Base-by-base conservation (phyloP, 2,888 invertebrate species). In the Ectemnius cavifrons region DNA sequence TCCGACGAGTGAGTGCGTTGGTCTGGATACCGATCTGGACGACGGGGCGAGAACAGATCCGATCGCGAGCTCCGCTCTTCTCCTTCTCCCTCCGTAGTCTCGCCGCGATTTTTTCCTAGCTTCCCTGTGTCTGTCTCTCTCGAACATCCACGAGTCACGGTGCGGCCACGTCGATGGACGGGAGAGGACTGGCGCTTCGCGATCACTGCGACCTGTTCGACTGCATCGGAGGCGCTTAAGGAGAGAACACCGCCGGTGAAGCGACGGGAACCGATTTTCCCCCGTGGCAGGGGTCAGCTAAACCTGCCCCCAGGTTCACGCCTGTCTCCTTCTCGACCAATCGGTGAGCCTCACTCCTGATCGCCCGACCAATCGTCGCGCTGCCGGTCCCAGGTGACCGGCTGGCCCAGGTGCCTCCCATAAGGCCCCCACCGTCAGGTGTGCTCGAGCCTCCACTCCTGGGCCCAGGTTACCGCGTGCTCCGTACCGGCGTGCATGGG, bases 151-250 rank as follows among this genome's bases (percentile, higher is more conserved):
- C 89, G 86, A 87, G 83, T 84, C 85, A 86, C 84, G 89, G 88
- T 89, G 88, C 86, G 86, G 86, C 88, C 90, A 87, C 91, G 88
- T 85, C 90, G 90, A 88, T 89, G 90, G 89, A 89, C 89, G 89
- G 87, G 87, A 90, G 87, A 89, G 87, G 86, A 91, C 91, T 91
- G 90, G 86, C 87, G 87, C 86, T 85, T 85, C 81, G 77, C 84
- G 88, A 86, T 86, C 86, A 71, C 71, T 83, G 82, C 87, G 88
- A 89, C 88, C 89, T 89, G 89, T 87, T 86, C 86, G 85, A 86
- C 86, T 86, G 88, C 82, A 81, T 80, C 78, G 86, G 85, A 72
- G 73, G 75, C 71, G 71, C 68, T 71, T 72, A 71, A 75, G 63
- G 73, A 67, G 78, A 80, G 49, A 37, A 37, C 37, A 16, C 52